A percentile compares a stretch with the other conserved stretches of the same genome.
phyloP scores from a whole-genome alignment of 2,113 vertebrate species.

The Miniopterus natalensis region DNA sequence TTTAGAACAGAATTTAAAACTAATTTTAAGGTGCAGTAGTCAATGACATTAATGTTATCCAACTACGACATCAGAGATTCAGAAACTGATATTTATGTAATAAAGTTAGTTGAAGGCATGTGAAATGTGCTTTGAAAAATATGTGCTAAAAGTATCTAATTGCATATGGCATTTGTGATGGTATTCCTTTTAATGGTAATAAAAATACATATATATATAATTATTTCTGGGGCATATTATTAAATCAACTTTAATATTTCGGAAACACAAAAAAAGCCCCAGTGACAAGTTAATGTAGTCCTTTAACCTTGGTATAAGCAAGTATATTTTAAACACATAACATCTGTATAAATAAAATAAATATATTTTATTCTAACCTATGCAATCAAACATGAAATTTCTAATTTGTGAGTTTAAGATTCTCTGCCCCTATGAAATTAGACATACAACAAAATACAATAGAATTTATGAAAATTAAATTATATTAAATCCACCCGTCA shows the following conservation, averaged over 20 bases:
- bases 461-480: not conserved
- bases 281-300: not conserved
- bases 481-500: not conserved
- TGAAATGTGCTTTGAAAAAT: slow-evolving; percentile 43
- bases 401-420: not conserved
- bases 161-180: not conserved
- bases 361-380: not conserved
- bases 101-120: slow-evolving; percentile 49
- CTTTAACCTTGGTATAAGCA: slow-evolving; percentile 5
- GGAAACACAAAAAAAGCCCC: slow-evolving; percentile 38
- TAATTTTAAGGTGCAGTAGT: slow-evolving; percentile 59
- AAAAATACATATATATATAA: not conserved
- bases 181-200: not conserved
- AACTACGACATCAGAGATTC: slow-evolving; percentile 31
- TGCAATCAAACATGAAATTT: not conserved
- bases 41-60: slow-evolving; percentile 30
- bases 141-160: not conserved
- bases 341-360: not conserved
- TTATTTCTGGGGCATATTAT: slow-evolving; percentile 5
- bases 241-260: not conserved
- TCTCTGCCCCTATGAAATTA: not conserved
- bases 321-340: slow-evolving; percentile 6
- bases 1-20: slow-evolving; percentile 66
- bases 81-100: slow-evolving; percentile 72
- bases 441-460: not conserved